phyloP scores from a whole-genome alignment of 2,113 vertebrate genomes.

The Dipodomys ordii region DNA sequence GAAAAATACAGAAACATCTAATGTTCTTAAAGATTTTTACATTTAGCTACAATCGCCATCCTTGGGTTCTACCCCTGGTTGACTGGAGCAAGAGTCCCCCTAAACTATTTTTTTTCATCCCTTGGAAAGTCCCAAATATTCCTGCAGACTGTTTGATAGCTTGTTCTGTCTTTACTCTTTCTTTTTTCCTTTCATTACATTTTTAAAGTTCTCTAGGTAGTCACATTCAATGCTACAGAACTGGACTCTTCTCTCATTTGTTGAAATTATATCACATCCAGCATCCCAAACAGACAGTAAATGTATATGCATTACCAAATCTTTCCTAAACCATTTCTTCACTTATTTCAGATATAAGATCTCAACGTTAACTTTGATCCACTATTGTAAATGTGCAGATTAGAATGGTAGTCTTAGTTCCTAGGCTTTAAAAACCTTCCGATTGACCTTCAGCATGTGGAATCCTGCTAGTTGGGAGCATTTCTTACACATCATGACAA shows the following conservation, averaged over 20 bases:
- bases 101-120: slow-evolving; percentile 34
- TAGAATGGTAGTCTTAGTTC: slow-evolving; percentile 5
- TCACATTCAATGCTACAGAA: neutral
- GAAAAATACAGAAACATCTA: neutral
- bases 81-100: neutral
- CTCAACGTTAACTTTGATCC: neutral
- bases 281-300: neutral
- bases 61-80: neutral
- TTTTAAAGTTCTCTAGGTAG: neutral
- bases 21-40: neutral
- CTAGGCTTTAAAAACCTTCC: neutral
- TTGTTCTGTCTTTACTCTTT: neutral
- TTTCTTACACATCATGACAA: neutral
- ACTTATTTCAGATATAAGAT: no score
- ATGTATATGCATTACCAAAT: neutral
- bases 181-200: neutral
- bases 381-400: neutral
- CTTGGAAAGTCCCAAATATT: slow-evolving; percentile 23
- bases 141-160: neutral
- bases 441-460: neutral
- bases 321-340: no score
- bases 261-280: neutral
- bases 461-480: neutral
- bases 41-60: neutral
- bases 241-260: neutral